Base-by-base conservation (phyloP, 2,113 vertebrate genomes). In the Microtus oregoni region DNA sequence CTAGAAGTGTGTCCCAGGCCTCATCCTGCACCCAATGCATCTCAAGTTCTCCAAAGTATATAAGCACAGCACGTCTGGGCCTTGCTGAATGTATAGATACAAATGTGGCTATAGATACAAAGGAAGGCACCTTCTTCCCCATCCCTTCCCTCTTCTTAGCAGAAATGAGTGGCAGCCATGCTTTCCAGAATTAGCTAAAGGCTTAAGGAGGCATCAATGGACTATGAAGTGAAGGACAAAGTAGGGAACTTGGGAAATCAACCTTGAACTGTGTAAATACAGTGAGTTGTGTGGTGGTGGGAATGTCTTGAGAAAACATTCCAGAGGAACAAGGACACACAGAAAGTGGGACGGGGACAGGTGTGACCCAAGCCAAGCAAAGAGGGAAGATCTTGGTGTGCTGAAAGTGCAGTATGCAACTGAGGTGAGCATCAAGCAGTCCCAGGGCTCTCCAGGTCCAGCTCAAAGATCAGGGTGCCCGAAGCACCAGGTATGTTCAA, bases 371-470 rank as follows among this genome's bases (percentile, higher is more conserved):
- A 61, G 17, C 70, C 44, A n/a, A 30, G 32, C 38, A 11, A 3
- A 28, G 35, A 24, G 41, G 17, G 9, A 24, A 50, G 32, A 26
- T 28, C 35, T 3, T 13, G 4, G 28, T 11, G 30, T 12, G 22
- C 10, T 6, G 38, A 70, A 19, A 10, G 3, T 19, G 11, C 2
- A 1, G 4, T 1, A 0, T 17, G 15, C 17, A 15, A 70, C 15
- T 0, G 3, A 68, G 32, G 47, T n/a, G 32, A 88, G 8, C 2
- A 32, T 4, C n/a, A 50, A 38, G 5, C 6, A 26, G 68, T 7
- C 73, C 32, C 44, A 44, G n/a, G 13, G 20, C 35, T 30, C 28
- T 26, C 65, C 32, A 92, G 50, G 65, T 81, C 55, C 28, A 90
- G 58, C 10, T 38, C 14, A 6, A 12, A 2, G 8, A 30, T 5